These are phyloP conservation scores for Characodon lateralis DNA, from an alignment of 2,797 vertebrate genomes.

Conservation along the genomic window DNA sequence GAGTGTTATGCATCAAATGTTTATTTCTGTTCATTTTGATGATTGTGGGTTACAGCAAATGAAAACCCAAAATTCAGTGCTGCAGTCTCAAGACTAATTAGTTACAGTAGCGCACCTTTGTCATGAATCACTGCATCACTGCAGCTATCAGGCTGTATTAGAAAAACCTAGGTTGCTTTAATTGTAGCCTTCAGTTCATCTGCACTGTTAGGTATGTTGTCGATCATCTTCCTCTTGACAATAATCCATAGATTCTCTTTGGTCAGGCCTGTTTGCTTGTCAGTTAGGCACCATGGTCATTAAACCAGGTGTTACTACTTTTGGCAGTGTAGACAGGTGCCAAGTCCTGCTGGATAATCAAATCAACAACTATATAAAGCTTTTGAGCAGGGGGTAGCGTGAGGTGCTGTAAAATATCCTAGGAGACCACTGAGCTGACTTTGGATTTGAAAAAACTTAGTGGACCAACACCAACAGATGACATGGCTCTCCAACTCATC, in stretches of 20 bases:
- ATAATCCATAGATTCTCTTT: not conserved
- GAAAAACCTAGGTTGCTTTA: not conserved
- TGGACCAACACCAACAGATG: no score
- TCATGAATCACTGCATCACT: not conserved
- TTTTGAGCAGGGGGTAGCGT: no score
- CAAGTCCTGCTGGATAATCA: no score
- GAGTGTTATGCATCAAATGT: not conserved
- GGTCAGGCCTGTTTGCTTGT: not conserved
- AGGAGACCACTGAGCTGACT: no score
- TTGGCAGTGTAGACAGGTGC: not conserved
- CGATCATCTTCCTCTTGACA: not conserved
- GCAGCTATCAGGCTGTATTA: not conserved
- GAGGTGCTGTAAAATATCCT: no score
- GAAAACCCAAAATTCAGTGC: not conserved
- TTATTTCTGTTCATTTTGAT: not conserved
- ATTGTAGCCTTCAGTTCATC: not conserved
- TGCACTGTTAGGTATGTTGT: not conserved
- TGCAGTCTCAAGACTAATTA: not conserved
- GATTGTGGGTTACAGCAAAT: not conserved
- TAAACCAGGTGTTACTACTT: not conserved
- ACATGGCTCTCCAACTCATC: no score
- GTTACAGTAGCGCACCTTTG: no score
- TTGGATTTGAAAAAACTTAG: no score
- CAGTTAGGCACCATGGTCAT: not conserved
- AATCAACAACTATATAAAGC: no score